Base-by-base conservation (phyloP, 2,888 invertebrate genomes). In the Drosophila macrospina region DNA sequence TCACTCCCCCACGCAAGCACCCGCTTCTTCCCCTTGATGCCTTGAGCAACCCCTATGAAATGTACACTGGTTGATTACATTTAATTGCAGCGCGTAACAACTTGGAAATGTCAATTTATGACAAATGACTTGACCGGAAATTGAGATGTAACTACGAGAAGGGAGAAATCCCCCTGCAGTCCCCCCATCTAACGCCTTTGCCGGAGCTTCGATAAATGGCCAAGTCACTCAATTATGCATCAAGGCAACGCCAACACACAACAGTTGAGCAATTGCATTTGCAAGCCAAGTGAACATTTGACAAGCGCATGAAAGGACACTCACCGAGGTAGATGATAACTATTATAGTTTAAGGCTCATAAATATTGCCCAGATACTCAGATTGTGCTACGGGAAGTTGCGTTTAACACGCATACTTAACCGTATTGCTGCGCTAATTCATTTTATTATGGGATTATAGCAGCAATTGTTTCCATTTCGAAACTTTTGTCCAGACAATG, bases 11-110 rank as follows among this genome's bases (percentile, higher is more conserved):
- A 16, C n/a, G n/a, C n/a, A n/a, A n/a, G n/a, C n/a, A 36, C 30
- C 55, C 6, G 20, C 3, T 7, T 26, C 6, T 7, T 2, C n/a
- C 24, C 7, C 0, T 44, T 28, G 26, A 13, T 28, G 28, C 15
- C 28, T n/a, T 32, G 48, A 24, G 57, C 54, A 15, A 30, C 8
- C 39, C 37, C n/a, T 47, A 7, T 41, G 7, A 5, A 16, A 5
- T 34, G 41, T 41, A 10, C 28, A 42, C 44, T 42, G 34, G 36
- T 52, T 62, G 57, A 85, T 74, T 51, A 66, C 78, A 84, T 69
- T 84, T 87, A 84, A 85, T 86, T 86, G 74, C 59, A 60, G 20
- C 57, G 61, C 76, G 48, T 69, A 66, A 68, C 73, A 73, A 69
- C 60, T 64, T 44, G 54, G 15, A 56, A 64, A 64, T 44, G 51